Evolutionary conservation across 2,888 invertebrate genomes (phyloP).

Genomic region (Cryptocephalus primarius): DNA sequence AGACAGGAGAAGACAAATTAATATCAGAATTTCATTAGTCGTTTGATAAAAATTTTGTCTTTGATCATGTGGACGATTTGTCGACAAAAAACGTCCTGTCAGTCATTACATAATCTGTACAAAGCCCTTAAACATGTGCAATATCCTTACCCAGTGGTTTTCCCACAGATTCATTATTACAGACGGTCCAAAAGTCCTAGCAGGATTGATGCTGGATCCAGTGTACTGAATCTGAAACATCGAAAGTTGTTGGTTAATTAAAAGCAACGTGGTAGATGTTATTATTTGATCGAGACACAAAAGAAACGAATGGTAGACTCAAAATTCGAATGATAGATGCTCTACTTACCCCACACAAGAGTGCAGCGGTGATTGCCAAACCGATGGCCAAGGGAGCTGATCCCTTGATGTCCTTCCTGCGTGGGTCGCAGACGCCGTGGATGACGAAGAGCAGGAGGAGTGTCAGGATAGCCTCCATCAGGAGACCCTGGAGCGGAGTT

Average conservation of each 20-base stretch:
- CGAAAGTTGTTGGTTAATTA: too few species aligned
- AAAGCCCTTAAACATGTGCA: neutral
- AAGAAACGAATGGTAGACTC: too few species aligned
- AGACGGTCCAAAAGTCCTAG: slow-evolving; percentile 59
- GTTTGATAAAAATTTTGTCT: too few species aligned
- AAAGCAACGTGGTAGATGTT: too few species aligned
- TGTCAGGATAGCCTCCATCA: slow-evolving; percentile 76
- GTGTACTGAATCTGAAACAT: slow-evolving; percentile 48
- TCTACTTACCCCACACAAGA: slow-evolving; percentile 58
- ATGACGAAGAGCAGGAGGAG: slow-evolving; percentile 54
- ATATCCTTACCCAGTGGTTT: slow-evolving; percentile 49
- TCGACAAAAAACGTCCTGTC: too few species aligned
- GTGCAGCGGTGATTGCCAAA: slow-evolving; percentile 49
- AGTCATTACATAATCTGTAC: too few species aligned
- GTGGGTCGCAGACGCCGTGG: slow-evolving; percentile 50
- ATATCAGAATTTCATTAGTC: too few species aligned
- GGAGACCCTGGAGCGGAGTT: slow-evolving; percentile 61
- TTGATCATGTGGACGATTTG: too few species aligned
- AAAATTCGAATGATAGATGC: neutral
- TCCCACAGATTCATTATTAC: slow-evolving; percentile 50
- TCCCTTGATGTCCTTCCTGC: slow-evolving; percentile 48
- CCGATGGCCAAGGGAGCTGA: slow-evolving; percentile 58
- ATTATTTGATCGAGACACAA: too few species aligned
- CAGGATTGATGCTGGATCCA: slow-evolving; percentile 63
- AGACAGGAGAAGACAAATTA: slow-evolving; percentile 11